Evolutionary conservation across 2,113 vertebrate genomes (phyloP).

Genomic region (Tyto alba): DNA sequence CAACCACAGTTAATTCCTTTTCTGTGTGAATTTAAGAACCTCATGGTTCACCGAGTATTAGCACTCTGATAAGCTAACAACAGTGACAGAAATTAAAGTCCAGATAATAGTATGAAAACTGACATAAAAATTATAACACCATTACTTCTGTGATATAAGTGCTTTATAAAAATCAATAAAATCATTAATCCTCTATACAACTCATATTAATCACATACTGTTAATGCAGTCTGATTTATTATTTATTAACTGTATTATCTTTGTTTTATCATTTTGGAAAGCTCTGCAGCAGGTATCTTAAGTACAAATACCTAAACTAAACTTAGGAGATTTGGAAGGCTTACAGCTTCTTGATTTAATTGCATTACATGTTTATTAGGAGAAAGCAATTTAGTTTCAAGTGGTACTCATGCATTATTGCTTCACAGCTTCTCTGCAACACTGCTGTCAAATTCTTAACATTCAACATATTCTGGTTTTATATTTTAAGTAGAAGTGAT

Average conservation of each 20-base stretch:
- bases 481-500: neutral
- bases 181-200: neutral
- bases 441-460: slow-evolving; percentile 23
- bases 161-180: neutral
- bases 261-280: neutral
- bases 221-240: neutral
- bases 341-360: slow-evolving; percentile 68
- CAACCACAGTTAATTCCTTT: neutral
- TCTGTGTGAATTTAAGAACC: neutral
- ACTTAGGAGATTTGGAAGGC: slow-evolving; percentile 43
- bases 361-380: slow-evolving; percentile 69
- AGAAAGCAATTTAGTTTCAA: slow-evolving; percentile 73
- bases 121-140: neutral
- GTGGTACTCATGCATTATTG: slow-evolving; percentile 60
- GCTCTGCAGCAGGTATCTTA: neutral
- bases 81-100: neutral
- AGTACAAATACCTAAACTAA: slow-evolving; percentile 60
- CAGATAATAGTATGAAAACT: neutral
- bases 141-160: neutral
- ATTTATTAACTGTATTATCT: neutral
- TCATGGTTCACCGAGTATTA: neutral
- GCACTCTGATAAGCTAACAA: neutral
- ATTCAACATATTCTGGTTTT: slow-evolving; percentile 10
- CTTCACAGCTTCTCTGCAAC: slow-evolving; percentile 56
- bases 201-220: neutral